Base-by-base conservation (phyloP, 2,888 invertebrate genomes). In the Epicampocera succincta region DNA sequence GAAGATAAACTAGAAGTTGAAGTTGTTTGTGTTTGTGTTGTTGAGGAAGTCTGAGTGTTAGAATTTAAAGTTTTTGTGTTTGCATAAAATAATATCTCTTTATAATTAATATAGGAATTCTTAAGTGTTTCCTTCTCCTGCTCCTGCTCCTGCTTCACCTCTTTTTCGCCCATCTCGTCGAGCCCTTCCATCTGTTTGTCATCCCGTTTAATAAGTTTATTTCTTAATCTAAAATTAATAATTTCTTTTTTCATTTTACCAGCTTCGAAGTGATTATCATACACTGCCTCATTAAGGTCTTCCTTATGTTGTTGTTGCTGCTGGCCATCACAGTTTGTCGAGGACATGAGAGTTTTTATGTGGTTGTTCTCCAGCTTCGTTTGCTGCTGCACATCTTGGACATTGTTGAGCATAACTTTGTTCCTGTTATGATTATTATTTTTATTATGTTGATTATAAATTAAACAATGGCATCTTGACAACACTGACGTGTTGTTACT, bases 401-500 rank as follows among this genome's bases (percentile, higher is more conserved):
- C 74, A 82, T 78, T 78, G 38, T 54, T 66, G 50, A 74, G 73
- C 77, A 66, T 60, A 66, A 73, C 60, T 46, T 56, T 73, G 33
- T 52, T 65, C 19, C 38, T 63, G 73, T 38, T 65, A 29, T 61
- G 29, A 54, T 63, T 44, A 73, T 63, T 65, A 79, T 66, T 52
- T 44, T 60, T 73, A 73, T 78, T 65, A 72, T 73, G 50, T 77
- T 78, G 63, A 65, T 60, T 66, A 77, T 71, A 71, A 78, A 75
- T 81, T 81, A 73, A 71, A 66, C 78, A 78, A 75, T 75, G 78
- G 75, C 82, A 82, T 82, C 78, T 82, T 82, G 82, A 82, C 82
- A 82, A 44, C 78, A 82, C 65, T 71, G 78, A 75, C 60, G 77
- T 81, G 76, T 73, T 73, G 72, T 78, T 72, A 42, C 33, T 65